A percentile compares a stretch with the other conserved stretches of the same genome.
Conservation (phyloP, 2,888 invertebrate species). For the Aphrophora alni region DNA sequence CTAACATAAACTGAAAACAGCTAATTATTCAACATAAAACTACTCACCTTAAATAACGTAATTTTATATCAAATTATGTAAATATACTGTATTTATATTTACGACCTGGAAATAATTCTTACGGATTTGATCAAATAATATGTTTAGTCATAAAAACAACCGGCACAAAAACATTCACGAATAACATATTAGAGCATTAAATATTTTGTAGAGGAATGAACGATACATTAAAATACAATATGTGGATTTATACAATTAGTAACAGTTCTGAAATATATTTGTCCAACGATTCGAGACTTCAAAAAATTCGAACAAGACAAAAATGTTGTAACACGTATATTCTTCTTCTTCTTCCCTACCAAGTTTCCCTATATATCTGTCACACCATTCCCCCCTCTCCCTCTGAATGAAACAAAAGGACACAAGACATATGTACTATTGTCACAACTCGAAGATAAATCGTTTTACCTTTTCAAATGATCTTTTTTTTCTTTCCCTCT, state of each 20-base stretch:
- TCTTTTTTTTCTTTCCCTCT: constrained; percentile 31
- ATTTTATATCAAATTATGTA: too few relatives aligned
- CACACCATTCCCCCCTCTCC: background rate
- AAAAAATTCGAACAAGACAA: background rate
- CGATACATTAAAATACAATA: background rate
- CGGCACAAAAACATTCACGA: too few relatives aligned
- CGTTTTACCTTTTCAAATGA: constrained; percentile 34
- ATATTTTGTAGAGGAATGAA: background rate
- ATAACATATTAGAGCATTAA: too few relatives aligned
- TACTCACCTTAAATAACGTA: too few relatives aligned
- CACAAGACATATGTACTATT: constrained; percentile 40
- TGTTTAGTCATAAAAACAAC: too few relatives aligned
- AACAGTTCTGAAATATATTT: background rate
- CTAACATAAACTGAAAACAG: too few relatives aligned
- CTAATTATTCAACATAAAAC: too few relatives aligned
- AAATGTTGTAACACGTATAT: background rate
- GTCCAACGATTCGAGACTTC: background rate
- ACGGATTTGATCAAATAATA: too few relatives aligned
- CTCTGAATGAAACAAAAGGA: constrained; percentile 30
- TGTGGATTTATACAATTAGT: background rate
- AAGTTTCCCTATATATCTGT: constrained; percentile 32
- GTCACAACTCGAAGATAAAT: constrained; percentile 35
- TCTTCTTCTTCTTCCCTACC: constrained; percentile 6
- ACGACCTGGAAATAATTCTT: too few relatives aligned
- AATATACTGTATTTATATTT: too few relatives aligned